A percentile compares a stretch with the other conserved stretches of the same genome.
phyloP scores from a whole-genome alignment of 2,113 vertebrate genomes.

The Tragulus kanchil region DNA sequence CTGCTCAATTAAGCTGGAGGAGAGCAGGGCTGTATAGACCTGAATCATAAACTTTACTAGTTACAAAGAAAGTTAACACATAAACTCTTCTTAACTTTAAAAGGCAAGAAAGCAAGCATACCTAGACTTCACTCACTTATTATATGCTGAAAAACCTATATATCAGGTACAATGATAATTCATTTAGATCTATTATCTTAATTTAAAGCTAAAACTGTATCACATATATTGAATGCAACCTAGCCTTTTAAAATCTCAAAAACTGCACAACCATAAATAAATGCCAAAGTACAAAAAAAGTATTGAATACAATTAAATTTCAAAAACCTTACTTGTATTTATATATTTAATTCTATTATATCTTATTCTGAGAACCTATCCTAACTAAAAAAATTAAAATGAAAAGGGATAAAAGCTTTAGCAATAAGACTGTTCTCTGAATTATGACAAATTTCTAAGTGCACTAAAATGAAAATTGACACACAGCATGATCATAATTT shows the following conservation, averaged over 20 bases:
- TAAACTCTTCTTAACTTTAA: neutral
- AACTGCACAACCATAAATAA: neutral
- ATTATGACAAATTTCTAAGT: neutral
- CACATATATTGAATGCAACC: neutral
- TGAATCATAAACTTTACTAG: neutral
- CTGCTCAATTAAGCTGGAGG: neutral
- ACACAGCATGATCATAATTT: neutral
- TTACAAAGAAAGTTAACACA: neutral
- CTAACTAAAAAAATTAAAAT: conserved; percentile 38
- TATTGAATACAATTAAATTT: conserved; percentile 38
- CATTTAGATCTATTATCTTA: neutral
- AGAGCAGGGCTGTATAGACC: neutral
- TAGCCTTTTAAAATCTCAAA: neutral
- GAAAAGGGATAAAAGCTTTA: neutral
- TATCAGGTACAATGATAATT: neutral
- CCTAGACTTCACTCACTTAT: neutral
- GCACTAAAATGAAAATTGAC: neutral
- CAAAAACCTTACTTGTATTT: conserved; percentile 2
- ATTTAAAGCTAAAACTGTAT: neutral
- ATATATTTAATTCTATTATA: neutral
- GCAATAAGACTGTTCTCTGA: neutral
- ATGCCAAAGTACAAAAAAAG: neutral
- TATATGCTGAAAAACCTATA: neutral
- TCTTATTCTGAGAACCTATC: conserved; percentile 39
- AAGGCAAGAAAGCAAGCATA: neutral